Conservation (phyloP, 2,888 invertebrate genomes). For the Heliothis peltigera region DNA sequence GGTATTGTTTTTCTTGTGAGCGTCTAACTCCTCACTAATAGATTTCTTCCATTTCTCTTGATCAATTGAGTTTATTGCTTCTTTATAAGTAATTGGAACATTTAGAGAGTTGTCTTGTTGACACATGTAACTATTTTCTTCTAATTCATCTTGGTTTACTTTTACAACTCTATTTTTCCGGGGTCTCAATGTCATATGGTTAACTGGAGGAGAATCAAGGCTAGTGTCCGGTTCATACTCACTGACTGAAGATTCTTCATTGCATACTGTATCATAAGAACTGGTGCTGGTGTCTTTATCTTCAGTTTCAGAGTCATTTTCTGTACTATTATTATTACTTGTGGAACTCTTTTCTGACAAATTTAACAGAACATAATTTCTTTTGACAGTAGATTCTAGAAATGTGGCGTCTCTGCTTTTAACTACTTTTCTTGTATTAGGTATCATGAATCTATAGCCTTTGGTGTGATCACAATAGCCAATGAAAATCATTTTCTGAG, state of each 20-base stretch:
- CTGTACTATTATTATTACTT: not conserved
- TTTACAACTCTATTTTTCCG: conserved; percentile 1
- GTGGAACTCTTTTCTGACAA: not conserved
- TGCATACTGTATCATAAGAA: not conserved
- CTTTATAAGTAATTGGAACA: not conserved
- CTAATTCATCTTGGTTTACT: not conserved
- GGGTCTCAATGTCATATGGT: conserved; percentile 22
- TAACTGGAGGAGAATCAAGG: not conserved
- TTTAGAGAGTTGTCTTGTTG: not conserved
- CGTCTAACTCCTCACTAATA: not conserved
- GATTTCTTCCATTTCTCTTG: not conserved
- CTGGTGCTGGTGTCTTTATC: not conserved
- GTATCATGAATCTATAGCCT: conserved; percentile 19
- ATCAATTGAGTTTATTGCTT: not conserved
- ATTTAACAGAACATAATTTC: not conserved
- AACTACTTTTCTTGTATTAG: not conserved
- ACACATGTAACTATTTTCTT: not conserved
- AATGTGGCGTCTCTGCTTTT: conserved; percentile 18
- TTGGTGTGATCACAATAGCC: conserved; percentile 26
- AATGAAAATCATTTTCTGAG: conserved; percentile 15
- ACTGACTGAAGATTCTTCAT: not conserved
- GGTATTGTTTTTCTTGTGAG: conserved; percentile 6
- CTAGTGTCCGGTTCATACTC: not conserved
- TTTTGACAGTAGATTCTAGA: conserved; percentile 5
- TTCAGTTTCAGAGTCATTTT: not conserved